Evolutionary conservation across 2,888 invertebrate species (phyloP).

Genomic region (Cyrtodaria siliqua): DNA sequence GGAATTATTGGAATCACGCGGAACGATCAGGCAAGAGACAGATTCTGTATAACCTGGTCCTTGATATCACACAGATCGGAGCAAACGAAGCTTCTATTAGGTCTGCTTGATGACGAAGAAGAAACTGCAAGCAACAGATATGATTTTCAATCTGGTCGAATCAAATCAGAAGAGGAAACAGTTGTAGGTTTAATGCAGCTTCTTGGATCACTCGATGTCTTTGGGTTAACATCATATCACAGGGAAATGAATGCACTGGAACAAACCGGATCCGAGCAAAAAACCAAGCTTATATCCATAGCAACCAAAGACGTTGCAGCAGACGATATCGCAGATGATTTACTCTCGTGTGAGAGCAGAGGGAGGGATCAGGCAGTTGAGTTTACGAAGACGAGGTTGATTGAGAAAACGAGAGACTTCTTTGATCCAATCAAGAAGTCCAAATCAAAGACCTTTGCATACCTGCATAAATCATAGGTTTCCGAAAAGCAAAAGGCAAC

Average conservation of each 20-base stretch:
- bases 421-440: constrained; percentile 14
- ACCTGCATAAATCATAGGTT: background rate
- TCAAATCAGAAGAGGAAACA: constrained; percentile 12
- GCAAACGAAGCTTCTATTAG: background rate
- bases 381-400: too few relatives aligned
- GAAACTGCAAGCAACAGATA: constrained; percentile 8
- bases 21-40: constrained; percentile 38
- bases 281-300: background rate
- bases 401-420: too few relatives aligned
- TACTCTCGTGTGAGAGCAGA: too few relatives aligned
- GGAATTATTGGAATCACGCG: constrained; percentile 49
- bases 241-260: background rate
- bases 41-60: constrained; percentile 39
- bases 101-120: constrained; percentile 22
- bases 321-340: constrained; percentile 9
- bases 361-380: too few relatives aligned
- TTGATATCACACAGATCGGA: constrained; percentile 23
- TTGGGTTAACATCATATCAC: too few relatives aligned
- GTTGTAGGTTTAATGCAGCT: constrained; percentile 12
- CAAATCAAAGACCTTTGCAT: constrained; percentile 9
- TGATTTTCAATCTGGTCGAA: constrained; percentile 5
- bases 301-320: constrained; percentile 6
- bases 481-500: background rate
- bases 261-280: background rate
- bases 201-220: constrained; percentile 17